A percentile compares a stretch with the other conserved stretches of the same genome.
Conservation (phyloP, 1,140 invertebrate species). For the Drosophila bipectinata region DNA sequence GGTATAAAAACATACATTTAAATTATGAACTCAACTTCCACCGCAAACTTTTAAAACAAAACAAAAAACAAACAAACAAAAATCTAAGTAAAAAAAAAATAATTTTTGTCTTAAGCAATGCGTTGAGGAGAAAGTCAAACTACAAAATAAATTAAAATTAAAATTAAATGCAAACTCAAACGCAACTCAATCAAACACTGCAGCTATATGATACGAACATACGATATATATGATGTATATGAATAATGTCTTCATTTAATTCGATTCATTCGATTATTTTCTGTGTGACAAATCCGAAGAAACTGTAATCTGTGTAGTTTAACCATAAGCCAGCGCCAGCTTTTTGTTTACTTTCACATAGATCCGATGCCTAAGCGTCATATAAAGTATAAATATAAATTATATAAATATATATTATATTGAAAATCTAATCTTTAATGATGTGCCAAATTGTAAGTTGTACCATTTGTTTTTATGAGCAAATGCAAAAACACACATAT, state of each 20-base stretch:
- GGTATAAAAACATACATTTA: slow-evolving; percentile 65
- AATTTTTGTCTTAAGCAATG: slow-evolving; percentile 79
- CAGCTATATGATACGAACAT: slow-evolving; percentile 53
- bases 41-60: slow-evolving; percentile 70
- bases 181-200: slow-evolving; percentile 75
- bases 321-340: slow-evolving; percentile 72
- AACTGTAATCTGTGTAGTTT: slow-evolving; percentile 67
- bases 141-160: slow-evolving; percentile 63
- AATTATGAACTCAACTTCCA: slow-evolving; percentile 80
- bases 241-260: slow-evolving; percentile 42
- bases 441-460: slow-evolving; percentile 84
- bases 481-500: slow-evolving; percentile 71
- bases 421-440: slow-evolving; percentile 77
- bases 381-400: slow-evolving; percentile 75
- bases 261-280: slow-evolving; percentile 13
- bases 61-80: slow-evolving; percentile 48
- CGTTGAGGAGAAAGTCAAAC: slow-evolving; percentile 35
- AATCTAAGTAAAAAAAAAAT: slow-evolving; percentile 52
- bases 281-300: slow-evolving; percentile 16
- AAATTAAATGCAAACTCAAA: slow-evolving; percentile 66
- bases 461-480: slow-evolving; percentile 78
- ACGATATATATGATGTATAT: slow-evolving; percentile 57
- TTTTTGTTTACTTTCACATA: slow-evolving; percentile 77
- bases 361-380: slow-evolving; percentile 68
- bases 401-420: slow-evolving; percentile 63